phyloP scores from a whole-genome alignment of 2,113 vertebrate species.

The Macquaria australasica region DNA sequence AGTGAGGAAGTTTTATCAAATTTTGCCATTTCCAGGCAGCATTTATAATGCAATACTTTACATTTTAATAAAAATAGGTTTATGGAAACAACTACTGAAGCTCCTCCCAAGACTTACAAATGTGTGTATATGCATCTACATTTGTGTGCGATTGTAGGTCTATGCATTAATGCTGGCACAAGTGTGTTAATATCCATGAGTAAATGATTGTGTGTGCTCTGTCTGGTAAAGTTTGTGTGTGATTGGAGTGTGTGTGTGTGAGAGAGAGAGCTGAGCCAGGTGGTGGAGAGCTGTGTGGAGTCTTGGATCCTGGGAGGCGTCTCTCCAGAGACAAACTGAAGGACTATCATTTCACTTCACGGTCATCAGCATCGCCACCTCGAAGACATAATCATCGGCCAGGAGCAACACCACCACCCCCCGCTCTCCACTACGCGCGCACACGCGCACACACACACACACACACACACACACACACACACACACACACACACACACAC shows the following conservation, averaged over 20 bases:
- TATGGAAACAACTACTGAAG: too few relatives aligned
- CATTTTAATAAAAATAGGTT: too few relatives aligned
- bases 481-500: neutral
- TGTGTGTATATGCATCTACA: neutral
- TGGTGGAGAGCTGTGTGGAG: conserved; percentile 33
- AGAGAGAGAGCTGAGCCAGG: conserved; percentile 29
- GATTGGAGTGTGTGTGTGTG: neutral
- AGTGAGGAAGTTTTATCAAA: too few relatives aligned
- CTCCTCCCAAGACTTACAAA: too few relatives aligned
- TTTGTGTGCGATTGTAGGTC: neutral
- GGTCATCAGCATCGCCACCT: conserved; percentile 30
- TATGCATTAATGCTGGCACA: neutral
- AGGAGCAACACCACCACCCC: neutral
- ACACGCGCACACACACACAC: neutral
- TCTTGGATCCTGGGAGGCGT: conserved; percentile 6
- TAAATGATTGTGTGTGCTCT: neutral
- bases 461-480: neutral
- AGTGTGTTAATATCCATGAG: neutral
- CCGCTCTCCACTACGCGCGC: neutral
- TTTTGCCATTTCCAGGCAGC: too few relatives aligned
- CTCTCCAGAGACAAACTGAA: conserved; percentile 43
- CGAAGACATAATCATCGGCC: conserved; percentile 27
- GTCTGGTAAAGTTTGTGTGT: neutral
- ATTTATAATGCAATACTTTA: too few relatives aligned
- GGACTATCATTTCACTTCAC: conserved; percentile 50